Base-by-base conservation (phyloP, 2,113 vertebrate genomes). In the Hydrolagus affinis region DNA sequence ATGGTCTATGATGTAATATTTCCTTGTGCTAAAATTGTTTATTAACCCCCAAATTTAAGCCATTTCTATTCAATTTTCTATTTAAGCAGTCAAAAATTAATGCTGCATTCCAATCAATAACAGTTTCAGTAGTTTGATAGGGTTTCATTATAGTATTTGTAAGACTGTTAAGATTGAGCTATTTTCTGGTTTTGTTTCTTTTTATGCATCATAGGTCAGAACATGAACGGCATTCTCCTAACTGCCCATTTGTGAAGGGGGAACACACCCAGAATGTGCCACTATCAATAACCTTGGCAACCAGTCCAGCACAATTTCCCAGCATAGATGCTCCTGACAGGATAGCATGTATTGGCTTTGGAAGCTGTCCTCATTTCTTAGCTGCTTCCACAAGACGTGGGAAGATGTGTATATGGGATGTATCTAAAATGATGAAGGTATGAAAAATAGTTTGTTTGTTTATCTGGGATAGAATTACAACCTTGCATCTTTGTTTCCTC, bases 341-440 rank as follows among this genome's bases (percentile, higher is more conserved):
- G 89, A 98, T 99, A 86, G 93, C 95, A 87, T 99, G 98, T 90
- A 98, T 97, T 87, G 98, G 98, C 44, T 98, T 98, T 4, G 98
- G 98, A 86, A 99, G 96, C 90, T 99, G 97, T 88, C 97, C 97
- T 73, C 96, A 98, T 90, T 98, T 99, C 89, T 91, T 99, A 85
- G 97, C 97, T 88, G 96, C 96, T 80, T 97, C 97, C 90, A 99
- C 98, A 85, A 99, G 96, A 91, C 94, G 96, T 90, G 98, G 98
- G 85, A 99, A 98, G 89, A 96, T 99, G 91, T 98, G 97, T 87
- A 95, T 99, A 91, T 99, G 97, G 98, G 98, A 99, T 88, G 95
- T 99, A 89, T 98, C 97, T 86, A 99, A 99, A 92, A 96, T 99
- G 90, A 99, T 99, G 97, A 99, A 96, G 98, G 98, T 99, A 88